Conservation (phyloP, 2,113 vertebrate species). For the Chrysemys picta region DNA sequence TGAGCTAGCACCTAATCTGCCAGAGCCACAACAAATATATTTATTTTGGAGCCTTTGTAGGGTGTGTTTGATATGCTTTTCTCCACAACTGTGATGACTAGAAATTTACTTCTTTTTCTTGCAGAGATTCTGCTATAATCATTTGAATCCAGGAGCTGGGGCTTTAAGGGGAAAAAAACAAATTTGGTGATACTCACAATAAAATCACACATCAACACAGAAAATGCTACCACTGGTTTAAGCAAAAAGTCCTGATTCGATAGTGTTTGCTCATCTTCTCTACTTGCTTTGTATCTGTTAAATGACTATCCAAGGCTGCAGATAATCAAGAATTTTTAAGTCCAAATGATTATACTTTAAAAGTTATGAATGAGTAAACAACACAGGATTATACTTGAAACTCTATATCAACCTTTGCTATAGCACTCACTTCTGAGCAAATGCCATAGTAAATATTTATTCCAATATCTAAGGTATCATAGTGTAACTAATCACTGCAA, state of each 20-base stretch:
- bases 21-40: neutral
- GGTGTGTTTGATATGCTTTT: neutral
- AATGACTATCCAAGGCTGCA: neutral
- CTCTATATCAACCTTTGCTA: neutral
- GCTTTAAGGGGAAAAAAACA: neutral
- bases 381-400: neutral
- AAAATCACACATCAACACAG: rapidly evolving
- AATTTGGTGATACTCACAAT: neutral
- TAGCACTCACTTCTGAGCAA: neutral
- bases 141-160: rapidly evolving
- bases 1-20: neutral
- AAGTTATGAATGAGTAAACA: neutral
- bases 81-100: rapidly evolving
- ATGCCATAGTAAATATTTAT: neutral
- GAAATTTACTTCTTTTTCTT: neutral
- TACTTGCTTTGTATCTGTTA: neutral
- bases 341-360: neutral
- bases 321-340: neutral
- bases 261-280: neutral
- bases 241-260: neutral
- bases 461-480: neutral
- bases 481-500: neutral
- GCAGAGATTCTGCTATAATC: rapidly evolving
- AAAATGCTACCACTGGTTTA: rapidly evolving
- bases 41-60: neutral